Base-by-base conservation (phyloP, 2,113 vertebrate genomes). In the Limnothrissa miodon region DNA sequence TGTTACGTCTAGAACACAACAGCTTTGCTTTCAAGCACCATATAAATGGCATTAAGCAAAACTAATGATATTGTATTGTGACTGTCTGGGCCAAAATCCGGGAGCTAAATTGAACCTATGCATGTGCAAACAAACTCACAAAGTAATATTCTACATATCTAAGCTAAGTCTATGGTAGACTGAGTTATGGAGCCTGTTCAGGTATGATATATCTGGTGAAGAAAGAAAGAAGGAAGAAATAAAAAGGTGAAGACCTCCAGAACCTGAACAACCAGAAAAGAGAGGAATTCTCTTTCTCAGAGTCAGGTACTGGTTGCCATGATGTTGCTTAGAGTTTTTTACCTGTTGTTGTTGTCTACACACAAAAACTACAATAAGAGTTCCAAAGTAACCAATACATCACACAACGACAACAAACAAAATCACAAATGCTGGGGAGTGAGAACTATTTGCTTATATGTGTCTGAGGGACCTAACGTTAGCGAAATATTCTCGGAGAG, bases 111-210 rank as follows among this genome's bases (percentile, higher is more conserved):
- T 62, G 1, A 62, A 62, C 25, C 59, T 62, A 39, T 29, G 66
- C 66, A 74, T 33, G 66, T 74, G 36, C 66, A 74, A 74, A 74
- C 66, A 74, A 74, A 74, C 13, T 74, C 66, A 74, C 66, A 74
- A 74, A 74, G 29, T 74, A 74, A 74, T 74, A 36, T 29, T 74
- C 66, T 13, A 74, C 51, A 56, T 33, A 74, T 74, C 29, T 17
- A 74, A 74, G 66, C 66, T 33, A 74, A 23, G 78, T 82, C 78
- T 45, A 39, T 23, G 74, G 66, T 15, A 79, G 82, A 25, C 84
- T 78, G 66, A 44, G 66, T 81, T 66, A 59, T 78, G n/a, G 46
- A 82, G n/a, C 21, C 66, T 53, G 4, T 80, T 33, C 33, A 74
- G 66, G 66, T 74, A 74, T 74, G 59, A 56, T 56, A 21, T 56